Conservation (phyloP, 2,113 vertebrate species). For the Cyanoramphus novaezelandiae region DNA sequence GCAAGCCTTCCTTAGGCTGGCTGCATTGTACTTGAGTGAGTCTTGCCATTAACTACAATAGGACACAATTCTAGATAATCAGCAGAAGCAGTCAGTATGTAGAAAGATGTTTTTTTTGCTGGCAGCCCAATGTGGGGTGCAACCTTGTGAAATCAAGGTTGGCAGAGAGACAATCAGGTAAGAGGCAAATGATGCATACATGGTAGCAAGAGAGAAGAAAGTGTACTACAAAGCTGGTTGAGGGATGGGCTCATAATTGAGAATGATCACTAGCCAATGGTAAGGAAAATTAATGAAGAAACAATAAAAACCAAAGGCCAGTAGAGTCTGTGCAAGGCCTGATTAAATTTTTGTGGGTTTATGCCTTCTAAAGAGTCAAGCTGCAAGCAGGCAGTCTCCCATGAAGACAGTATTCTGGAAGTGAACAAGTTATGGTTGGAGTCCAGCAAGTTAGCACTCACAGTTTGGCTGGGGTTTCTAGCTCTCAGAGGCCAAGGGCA, state of each 20-base stretch:
- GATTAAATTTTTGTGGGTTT: neutral
- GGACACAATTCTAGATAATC: neutral
- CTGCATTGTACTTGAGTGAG: neutral
- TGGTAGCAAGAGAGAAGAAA: neutral
- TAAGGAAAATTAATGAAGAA: neutral
- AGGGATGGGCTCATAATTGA: neutral
- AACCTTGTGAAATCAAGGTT: neutral
- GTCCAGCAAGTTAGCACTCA: neutral
- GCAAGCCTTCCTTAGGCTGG: neutral
- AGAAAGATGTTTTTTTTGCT: neutral
- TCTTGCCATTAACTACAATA: neutral
- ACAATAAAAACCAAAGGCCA: neutral
- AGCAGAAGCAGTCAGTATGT: neutral
- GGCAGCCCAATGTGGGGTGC: neutral
- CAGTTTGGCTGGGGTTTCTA: neutral
- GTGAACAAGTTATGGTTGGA: neutral
- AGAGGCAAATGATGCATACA: neutral
- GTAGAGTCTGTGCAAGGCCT: neutral
- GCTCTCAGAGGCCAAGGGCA: neutral
- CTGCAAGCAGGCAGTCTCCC: neutral
- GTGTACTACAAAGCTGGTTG: neutral
- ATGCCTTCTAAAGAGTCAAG: neutral
- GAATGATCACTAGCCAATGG: neutral
- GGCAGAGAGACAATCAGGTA: neutral
- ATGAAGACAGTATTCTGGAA: rapidly evolving